Evolutionary conservation across 2,888 invertebrate genomes (phyloP), one percentile per base, ranked within the genome.

Genomic region (Rutpela maculata): DNA sequence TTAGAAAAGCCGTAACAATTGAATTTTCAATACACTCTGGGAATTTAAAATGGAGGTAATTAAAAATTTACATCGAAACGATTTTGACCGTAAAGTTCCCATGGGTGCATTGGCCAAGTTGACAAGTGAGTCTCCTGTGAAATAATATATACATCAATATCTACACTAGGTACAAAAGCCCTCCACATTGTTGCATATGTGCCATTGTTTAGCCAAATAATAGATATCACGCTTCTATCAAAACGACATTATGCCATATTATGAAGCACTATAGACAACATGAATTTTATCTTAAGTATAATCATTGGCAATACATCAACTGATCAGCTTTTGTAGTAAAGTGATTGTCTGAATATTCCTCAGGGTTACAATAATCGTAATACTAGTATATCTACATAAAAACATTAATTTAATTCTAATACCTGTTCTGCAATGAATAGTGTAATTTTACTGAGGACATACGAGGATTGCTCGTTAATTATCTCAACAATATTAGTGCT

Each of bases 141-240:
- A 83, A 84, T 84, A 82, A 84, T 83, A 84, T 81, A 83, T 83
- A 84, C 83, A 83, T 85, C 84, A 84, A 83, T 84, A 83, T 84
- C 82, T 80, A 76, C 81, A 81, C 80, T 78, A 73, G 77, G 68
- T 82, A 83, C 81, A 82, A 84, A 80, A 78, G 79, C 78, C 78
- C 69, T 78, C 78, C 77, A 80, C 77, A 80, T 78, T 82, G 82
- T 82, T 80, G 79, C 82, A 81, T 82, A 82, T 82, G 77, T 80
- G 78, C 80, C 74, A 83, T 82, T 82, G 82, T 83, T 75, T 78
- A 69, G 75, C 56, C 76, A 82, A 81, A 83, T 82, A 83, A 82
- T 83, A 79, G 83, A 80, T 65, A 78, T 80, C 75, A 69, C 75
- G 76, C 78, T 74, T 78, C 76, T 66, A 80, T 80, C 76, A 78